Conservation (phyloP, 2,797 vertebrate genomes). For the Hapalemur alaotrensis region DNA sequence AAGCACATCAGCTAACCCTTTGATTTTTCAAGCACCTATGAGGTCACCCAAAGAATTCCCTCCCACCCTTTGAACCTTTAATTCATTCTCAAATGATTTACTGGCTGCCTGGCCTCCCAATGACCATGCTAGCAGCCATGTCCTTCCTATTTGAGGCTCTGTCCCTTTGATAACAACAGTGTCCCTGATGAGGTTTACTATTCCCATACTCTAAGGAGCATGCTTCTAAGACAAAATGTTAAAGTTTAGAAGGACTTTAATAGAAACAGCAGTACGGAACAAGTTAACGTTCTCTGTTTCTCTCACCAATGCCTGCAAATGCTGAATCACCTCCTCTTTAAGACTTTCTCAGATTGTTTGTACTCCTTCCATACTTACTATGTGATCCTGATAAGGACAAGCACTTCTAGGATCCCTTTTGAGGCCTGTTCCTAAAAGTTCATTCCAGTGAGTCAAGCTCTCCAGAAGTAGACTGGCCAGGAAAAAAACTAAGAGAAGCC, state of each 20-base stretch:
- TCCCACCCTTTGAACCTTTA: conserved; percentile 73
- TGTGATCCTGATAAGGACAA: neutral
- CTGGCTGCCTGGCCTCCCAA: conserved; percentile 69
- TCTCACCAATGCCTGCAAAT: neutral
- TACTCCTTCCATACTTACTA: conserved; percentile 24
- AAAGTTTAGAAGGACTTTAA: conserved; percentile 1
- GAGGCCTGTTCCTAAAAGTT: conserved; percentile 27
- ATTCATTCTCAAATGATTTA: conserved; percentile 77
- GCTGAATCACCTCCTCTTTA: neutral
- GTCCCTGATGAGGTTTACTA: conserved; percentile 5
- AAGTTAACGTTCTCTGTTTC: neutral
- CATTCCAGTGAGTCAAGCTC: neutral
- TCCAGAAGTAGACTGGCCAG: neutral
- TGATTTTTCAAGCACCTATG: conserved; percentile 76
- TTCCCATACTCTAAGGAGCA: conserved; percentile 24
- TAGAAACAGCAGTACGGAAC: neutral
- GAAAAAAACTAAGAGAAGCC: neutral
- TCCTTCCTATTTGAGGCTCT: conserved; percentile 52
- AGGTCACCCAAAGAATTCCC: conserved; percentile 67
- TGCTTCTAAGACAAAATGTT: conserved; percentile 28
- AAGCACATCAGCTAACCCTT: conserved; percentile 60
- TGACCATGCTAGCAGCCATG: conserved; percentile 59
- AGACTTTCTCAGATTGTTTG: neutral
- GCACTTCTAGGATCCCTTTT: neutral
- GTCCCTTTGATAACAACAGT: conserved; percentile 60